A percentile compares a stretch with the other conserved stretches of the same genome.
phyloP scores from a whole-genome alignment of 2,888 invertebrate genomes.

The Spilarctia lutea region DNA sequence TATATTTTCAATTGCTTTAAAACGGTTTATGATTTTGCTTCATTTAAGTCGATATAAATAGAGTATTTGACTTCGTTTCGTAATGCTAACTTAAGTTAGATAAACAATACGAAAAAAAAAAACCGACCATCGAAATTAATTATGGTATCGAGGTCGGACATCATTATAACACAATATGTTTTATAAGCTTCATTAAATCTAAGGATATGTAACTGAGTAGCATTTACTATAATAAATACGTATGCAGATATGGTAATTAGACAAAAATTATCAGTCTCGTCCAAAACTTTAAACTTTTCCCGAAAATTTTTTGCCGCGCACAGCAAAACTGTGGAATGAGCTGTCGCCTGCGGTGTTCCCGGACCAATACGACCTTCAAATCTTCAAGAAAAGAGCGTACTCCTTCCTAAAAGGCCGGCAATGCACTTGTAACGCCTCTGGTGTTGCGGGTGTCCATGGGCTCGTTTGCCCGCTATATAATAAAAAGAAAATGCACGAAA shows the following conservation, averaged over 20 bases:
- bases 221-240: background rate
- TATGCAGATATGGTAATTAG: background rate
- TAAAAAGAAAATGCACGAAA: too few species aligned
- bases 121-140: background rate
- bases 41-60: background rate
- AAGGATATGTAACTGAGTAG: background rate
- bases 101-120: background rate
- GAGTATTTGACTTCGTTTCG: background rate
- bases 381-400: too few species aligned
- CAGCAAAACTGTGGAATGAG: too few species aligned
- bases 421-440: too few species aligned
- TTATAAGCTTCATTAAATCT: background rate
- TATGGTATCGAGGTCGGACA: background rate
- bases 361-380: too few species aligned
- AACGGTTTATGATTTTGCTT: background rate
- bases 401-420: too few species aligned
- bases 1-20: background rate
- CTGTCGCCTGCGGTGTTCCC: too few species aligned
- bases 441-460: too few species aligned
- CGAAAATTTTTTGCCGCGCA: too few species aligned
- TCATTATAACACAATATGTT: background rate
- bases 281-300: too few species aligned
- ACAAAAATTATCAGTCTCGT: background rate
- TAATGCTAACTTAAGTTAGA: background rate
- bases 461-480: too few species aligned